phyloP scores from a whole-genome alignment of 1,140 invertebrate genomes.

The Penaeus chinensis region DNA sequence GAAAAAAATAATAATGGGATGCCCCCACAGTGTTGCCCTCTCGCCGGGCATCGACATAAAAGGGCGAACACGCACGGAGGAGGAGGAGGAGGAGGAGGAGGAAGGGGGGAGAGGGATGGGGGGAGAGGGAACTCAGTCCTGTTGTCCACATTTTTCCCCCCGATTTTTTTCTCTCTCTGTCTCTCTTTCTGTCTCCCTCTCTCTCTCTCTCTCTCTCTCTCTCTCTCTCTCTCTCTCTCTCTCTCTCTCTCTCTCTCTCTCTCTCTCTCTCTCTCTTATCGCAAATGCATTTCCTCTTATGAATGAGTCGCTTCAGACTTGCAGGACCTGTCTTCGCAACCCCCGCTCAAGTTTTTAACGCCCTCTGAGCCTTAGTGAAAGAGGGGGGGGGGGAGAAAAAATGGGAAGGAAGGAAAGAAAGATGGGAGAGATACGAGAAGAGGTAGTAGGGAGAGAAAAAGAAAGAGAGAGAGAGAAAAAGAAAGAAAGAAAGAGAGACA shows the following conservation, averaged over 20 bases:
- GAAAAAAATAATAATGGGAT: conserved; percentile 13
- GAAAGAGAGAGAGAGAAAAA: no score
- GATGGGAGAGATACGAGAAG: no score
- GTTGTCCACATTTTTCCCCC: no score
- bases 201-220: no score
- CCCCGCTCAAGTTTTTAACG: not conserved
- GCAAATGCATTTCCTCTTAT: conserved; percentile 43
- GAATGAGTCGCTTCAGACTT: conserved; percentile 1
- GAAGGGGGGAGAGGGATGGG: not conserved
- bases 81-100: not conserved
- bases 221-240: not conserved
- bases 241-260: no score
- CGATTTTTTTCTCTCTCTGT: no score
- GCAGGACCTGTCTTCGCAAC: conserved; percentile 1
- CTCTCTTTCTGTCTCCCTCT: not conserved
- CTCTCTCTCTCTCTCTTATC: not conserved
- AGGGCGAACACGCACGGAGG: not conserved
- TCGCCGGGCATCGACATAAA: not conserved
- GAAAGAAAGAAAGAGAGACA: no score
- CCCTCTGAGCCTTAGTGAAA: no score
- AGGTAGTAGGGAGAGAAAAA: no score
- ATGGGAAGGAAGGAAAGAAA: no score
- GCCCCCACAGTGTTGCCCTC: conserved; percentile 30
- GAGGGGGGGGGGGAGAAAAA: no score
- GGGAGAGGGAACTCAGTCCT: not conserved